A percentile compares a stretch with the other conserved stretches of the same genome.
Conservation (phyloP, 2,113 vertebrate species). For the Hemicordylus capensis region DNA sequence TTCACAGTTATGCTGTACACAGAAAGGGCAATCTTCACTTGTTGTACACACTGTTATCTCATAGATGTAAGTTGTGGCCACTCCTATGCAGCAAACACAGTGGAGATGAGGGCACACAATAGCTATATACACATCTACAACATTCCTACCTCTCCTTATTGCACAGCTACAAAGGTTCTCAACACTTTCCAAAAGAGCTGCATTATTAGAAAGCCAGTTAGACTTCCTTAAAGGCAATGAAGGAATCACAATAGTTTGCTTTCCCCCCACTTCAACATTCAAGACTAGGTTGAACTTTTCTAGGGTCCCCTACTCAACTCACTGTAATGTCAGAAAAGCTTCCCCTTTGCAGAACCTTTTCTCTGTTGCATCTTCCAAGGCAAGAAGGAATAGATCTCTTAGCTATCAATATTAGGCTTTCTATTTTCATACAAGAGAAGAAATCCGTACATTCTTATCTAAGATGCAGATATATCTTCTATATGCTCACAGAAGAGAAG, state of each 20-base stretch:
- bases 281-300: neutral
- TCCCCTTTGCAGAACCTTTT: neutral
- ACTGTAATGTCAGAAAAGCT: neutral
- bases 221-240: neutral
- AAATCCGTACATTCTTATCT: neutral
- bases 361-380: neutral
- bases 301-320: neutral
- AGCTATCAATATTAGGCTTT: neutral
- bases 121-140: neutral
- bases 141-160: neutral
- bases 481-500: neutral
- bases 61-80: neutral
- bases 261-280: neutral
- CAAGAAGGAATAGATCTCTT: neutral
- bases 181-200: neutral
- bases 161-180: neutral
- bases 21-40: neutral
- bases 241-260: neutral
- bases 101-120: neutral
- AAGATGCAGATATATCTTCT: neutral
- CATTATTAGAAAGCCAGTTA: no score
- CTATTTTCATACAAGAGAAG: neutral
- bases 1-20: neutral
- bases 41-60: neutral
- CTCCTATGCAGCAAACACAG: neutral